phyloP scores from a whole-genome alignment of 2,888 invertebrate genomes.

The Sinotaia quadrata region DNA sequence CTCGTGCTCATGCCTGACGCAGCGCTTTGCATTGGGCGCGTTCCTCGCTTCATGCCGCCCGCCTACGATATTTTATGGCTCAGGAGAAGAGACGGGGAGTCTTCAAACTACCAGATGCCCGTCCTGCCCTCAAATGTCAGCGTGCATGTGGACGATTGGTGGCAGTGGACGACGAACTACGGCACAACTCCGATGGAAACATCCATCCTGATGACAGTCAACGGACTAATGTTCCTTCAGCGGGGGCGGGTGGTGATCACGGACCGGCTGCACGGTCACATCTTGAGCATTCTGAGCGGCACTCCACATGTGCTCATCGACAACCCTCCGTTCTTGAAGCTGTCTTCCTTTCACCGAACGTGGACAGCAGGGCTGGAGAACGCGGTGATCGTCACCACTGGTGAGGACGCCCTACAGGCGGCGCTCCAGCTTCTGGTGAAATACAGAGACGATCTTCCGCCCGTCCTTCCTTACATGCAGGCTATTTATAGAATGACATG shows the following conservation, averaged over 20 bases:
- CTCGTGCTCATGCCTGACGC: constrained; percentile 40
- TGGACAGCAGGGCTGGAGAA: constrained; percentile 36
- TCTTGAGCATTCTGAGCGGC: constrained; percentile 29
- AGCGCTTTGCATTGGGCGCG: constrained; percentile 39
- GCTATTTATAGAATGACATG: too few species aligned
- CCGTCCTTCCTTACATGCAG: background rate
- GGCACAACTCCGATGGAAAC: constrained; percentile 30
- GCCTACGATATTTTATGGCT: constrained; percentile 43
- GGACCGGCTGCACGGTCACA: constrained; percentile 41
- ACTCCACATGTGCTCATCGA: constrained; percentile 41
- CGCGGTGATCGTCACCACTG: constrained; percentile 22
- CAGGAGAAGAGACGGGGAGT: constrained; percentile 35
- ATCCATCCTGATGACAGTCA: constrained; percentile 28
- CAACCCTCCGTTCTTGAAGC: constrained; percentile 31
- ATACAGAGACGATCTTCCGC: constrained; percentile 15
- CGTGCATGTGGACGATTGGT: constrained; percentile 33
- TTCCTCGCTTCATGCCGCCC: constrained; percentile 35
- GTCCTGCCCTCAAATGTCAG: constrained; percentile 25
- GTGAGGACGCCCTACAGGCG: constrained; percentile 23
- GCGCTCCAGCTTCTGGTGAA: constrained; percentile 22
- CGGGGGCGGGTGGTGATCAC: constrained; percentile 43
- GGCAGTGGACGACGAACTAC: constrained; percentile 27
- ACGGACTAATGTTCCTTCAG: constrained; percentile 39
- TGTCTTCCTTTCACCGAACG: constrained; percentile 28
- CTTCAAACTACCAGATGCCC: constrained; percentile 20